Evolutionary conservation across 64 coral and sea anemone genomes (phyloP), one percentile per base, ranked within the genome.

Genomic region (Stichodactyla helianthus): DNA sequence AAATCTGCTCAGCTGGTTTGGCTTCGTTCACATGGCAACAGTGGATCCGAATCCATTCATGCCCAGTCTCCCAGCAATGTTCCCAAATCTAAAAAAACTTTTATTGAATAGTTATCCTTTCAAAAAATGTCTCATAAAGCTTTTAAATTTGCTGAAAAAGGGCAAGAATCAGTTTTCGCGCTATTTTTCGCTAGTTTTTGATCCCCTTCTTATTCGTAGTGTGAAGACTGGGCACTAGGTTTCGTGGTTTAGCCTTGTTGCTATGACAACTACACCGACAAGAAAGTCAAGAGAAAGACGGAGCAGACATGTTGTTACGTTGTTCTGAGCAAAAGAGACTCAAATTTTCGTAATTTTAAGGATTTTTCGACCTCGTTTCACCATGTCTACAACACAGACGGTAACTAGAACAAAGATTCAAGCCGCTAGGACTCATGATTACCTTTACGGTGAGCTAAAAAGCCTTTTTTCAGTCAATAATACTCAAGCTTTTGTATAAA

Each of bases 301-400:
- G 86, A 90, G 84, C 18, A 65, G 94, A 91, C 94, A 96, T 96
- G 53, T 90, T 96, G 84, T 85, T 78, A 96, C 93, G 53, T 90
- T 96, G 84, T 85, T 78, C 62, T 92, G 58, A 91, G 17, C 85
- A 86, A 84, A 85, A 55, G 7, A 44, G 27, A 86, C 5, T 78
- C 55, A 82, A 68, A 79, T 78, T 62, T 79, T 85, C 53, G 51
- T 27, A 54, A n/a, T 23, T 26, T 58, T 50, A 6, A 7, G 50
- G 76, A 85, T 17, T 62, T 79, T 62, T 5, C 14, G 65, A 51
- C 89, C 59, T 67, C 12, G 35, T 88, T 52, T 53, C 19, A 88
- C 82, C 12, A 99, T 99, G 97, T 92, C 97, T 67, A 90, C 93
- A 10, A 99, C 97, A 11, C 88, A 95, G n/a, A 99, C 97, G 25